phyloP scores from a whole-genome alignment of 1,140 invertebrate genomes.

The Drosophila mauritiana region DNA sequence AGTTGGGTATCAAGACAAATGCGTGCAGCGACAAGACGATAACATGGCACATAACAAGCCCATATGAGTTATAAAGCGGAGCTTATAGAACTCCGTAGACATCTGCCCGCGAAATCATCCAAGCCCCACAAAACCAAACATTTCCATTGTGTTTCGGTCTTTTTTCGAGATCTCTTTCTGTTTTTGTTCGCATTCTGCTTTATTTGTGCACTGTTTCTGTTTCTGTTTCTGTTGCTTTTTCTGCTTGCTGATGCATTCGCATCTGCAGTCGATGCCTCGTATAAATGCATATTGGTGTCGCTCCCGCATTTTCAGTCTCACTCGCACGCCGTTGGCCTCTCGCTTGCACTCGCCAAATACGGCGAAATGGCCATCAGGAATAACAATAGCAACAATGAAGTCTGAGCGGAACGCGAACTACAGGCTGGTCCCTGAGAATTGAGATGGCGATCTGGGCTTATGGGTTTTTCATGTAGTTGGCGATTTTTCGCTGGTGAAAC shows the following conservation, averaged over 20 bases:
- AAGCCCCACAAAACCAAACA: constrained; percentile 2
- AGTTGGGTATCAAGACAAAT: constrained; percentile 28
- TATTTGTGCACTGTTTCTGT: constrained; percentile 16
- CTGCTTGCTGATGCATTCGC: constrained; percentile 41
- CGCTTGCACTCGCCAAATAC: constrained; percentile 50
- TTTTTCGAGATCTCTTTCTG: constrained; percentile 32
- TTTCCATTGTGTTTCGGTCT: constrained; percentile 24
- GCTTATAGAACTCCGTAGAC: constrained; percentile 39
- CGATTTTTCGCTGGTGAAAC: constrained; percentile 42
- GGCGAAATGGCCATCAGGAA: constrained; percentile 43
- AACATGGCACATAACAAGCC: constrained; percentile 54
- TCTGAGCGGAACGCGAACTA: constrained; percentile 2
- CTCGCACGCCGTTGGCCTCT: constrained; percentile 14
- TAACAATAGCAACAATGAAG: constrained; percentile 30
- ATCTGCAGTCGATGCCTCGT: constrained; percentile 46
- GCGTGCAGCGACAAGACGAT: constrained; percentile 40
- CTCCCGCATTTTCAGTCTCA: constrained; percentile 4
- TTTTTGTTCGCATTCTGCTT: constrained; percentile 36
- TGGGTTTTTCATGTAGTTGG: constrained; percentile 51
- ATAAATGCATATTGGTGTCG: constrained; percentile 75
- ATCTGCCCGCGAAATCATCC: not conserved
- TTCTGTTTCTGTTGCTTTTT: constrained; percentile 22
- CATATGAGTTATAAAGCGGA: constrained; percentile 38
- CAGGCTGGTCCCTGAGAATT: not conserved
- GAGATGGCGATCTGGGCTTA: constrained; percentile 20